A percentile compares a stretch with the other conserved stretches of the same genome.
Evolutionary conservation across 2,113 vertebrate species (phyloP).

Genomic region (Myxocyprinus asiaticus): DNA sequence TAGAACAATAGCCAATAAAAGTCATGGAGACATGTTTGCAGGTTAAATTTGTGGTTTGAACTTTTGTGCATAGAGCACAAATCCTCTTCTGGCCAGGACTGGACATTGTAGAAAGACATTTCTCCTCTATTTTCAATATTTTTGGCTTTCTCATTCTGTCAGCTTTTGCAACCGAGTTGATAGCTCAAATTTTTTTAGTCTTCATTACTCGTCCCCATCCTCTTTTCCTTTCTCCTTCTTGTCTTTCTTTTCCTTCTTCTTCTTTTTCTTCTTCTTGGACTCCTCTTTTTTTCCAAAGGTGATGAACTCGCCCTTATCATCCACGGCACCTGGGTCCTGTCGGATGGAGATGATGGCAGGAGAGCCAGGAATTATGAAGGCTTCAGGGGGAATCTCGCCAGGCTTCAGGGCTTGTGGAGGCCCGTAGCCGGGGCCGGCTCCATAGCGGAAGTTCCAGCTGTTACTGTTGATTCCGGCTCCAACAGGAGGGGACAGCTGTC

Average conservation of each 20-base stretch:
- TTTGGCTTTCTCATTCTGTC: slow-evolving; percentile 61
- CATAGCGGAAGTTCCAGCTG: slow-evolving; percentile 99
- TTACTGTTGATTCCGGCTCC: slow-evolving; percentile 98
- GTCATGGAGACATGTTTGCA: background rate
- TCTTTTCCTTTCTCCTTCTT: slow-evolving; percentile 97
- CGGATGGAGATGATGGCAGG: slow-evolving; percentile 99
- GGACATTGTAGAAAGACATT: slow-evolving; percentile 44
- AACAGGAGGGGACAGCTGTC: slow-evolving; percentile 94
- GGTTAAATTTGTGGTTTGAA: slow-evolving; percentile 7
- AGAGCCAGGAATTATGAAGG: slow-evolving; percentile 99
- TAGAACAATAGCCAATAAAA: slow-evolving; percentile 46
- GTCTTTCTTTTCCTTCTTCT: slow-evolving; percentile 93
- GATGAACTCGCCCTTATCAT: slow-evolving; percentile 98
- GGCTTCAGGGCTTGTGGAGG: slow-evolving; percentile 89
- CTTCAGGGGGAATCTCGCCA: slow-evolving; percentile 96
- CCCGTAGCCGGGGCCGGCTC: slow-evolving; percentile 77
- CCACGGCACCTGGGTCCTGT: slow-evolving; percentile 87
- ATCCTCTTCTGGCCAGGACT: slow-evolving; percentile 38
- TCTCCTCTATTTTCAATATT: slow-evolving; percentile 39
- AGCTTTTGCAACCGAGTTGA: slow-evolving; percentile 55
- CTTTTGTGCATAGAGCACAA: background rate
- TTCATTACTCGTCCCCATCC: slow-evolving; percentile 87
- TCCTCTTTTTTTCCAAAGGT: slow-evolving; percentile 97
- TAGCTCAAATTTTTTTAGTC: slow-evolving; percentile 61
- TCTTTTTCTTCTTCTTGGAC: slow-evolving; percentile 95